Percentiles rank a stretch among this genome's conserved stretches.
phyloP scores from a whole-genome alignment of 2,797 vertebrate species.

The Propithecus perrieri region DNA sequence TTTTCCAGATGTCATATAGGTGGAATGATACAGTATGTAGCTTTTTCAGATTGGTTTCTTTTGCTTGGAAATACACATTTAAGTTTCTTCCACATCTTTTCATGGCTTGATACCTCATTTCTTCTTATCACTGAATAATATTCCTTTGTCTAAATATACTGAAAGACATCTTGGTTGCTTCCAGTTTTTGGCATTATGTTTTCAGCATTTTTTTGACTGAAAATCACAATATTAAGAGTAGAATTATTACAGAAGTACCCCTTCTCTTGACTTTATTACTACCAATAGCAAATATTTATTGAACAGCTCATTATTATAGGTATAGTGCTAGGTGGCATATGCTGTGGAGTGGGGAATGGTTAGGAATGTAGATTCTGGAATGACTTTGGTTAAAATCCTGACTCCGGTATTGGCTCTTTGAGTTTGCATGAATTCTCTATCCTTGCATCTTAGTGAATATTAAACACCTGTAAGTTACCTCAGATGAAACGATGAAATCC shows the following conservation, averaged over 20 bases:
- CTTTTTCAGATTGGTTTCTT: neutral
- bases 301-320: neutral
- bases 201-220: slow-evolving; percentile 18
- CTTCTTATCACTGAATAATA: neutral
- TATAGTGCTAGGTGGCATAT: neutral
- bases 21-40: neutral
- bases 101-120: too few species aligned
- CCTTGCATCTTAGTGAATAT: neutral
- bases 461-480: neutral
- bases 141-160: neutral
- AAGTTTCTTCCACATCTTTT: neutral
- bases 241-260: neutral
- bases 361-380: neutral
- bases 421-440: neutral
- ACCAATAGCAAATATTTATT: neutral
- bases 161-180: too few species aligned
- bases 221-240: neutral
- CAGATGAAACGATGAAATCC: neutral
- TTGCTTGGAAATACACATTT: neutral
- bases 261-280: neutral
- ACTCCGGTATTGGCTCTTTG: neutral
- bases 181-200: neutral
- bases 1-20: neutral
- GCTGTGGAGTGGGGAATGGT: neutral
- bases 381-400: neutral